Percentiles rank a stretch among this genome's conserved stretches.
Conservation (phyloP, 2,888 invertebrate species). For the Gryllus longicercus region DNA sequence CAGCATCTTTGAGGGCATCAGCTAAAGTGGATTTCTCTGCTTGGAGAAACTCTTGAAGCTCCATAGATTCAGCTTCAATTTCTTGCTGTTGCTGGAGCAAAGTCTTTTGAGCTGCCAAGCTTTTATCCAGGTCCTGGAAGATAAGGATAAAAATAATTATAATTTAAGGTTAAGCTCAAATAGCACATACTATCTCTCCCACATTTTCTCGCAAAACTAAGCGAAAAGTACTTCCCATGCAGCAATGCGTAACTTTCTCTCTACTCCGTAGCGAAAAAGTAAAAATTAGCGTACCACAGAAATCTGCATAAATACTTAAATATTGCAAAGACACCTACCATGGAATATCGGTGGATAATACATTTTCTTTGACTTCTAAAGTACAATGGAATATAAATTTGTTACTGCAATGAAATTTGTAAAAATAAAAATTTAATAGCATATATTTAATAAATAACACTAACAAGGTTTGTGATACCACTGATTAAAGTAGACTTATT, state of each 20-base stretch:
- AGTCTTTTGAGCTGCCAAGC: constrained; percentile 62
- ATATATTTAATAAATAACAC: no score
- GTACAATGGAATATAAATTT: no score
- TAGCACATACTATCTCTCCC: background rate
- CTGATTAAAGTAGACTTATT: no score
- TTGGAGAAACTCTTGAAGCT: constrained; percentile 83
- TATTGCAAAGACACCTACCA: no score
- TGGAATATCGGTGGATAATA: no score
- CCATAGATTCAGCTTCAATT: constrained; percentile 73
- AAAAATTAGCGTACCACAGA: no score
- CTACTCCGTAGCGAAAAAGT: background rate
- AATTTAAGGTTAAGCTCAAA: background rate
- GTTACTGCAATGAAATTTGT: no score
- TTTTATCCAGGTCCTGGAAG: constrained; percentile 63
- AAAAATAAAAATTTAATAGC: no score
- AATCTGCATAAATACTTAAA: no score
- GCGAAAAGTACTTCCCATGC: background rate
- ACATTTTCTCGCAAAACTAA: background rate
- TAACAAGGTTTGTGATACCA: no score
- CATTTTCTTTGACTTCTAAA: no score
- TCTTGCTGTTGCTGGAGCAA: constrained; percentile 72
- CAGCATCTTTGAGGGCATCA: constrained; percentile 75
- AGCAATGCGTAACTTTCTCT: background rate
- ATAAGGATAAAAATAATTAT: constrained; percentile 24
- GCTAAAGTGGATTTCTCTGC: constrained; percentile 77